Base-by-base conservation (phyloP, 2,113 vertebrate species). In the Dicerorhinus sumatrensis region DNA sequence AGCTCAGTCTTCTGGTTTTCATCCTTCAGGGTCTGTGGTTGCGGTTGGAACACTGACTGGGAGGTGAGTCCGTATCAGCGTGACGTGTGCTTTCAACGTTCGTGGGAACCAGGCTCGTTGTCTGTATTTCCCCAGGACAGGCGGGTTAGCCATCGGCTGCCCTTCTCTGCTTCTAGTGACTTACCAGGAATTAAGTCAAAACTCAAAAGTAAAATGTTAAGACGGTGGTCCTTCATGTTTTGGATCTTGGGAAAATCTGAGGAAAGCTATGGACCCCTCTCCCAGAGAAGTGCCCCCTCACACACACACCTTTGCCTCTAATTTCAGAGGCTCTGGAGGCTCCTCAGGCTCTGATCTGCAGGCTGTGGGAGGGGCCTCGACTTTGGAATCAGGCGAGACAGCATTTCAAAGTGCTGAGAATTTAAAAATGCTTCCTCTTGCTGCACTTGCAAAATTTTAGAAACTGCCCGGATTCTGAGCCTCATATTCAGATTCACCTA, bases 1-100 rank as follows among this genome's bases (percentile, higher is more conserved):
- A 84, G 99, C 99, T 67, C 99, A 99, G 96, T 99, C 99, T 96
- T 99, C 99, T 95, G 99, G 99, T 96, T 99, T 99, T 98, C 99
- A 99, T 98, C 99, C 99, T 75, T 99, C 99, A 96, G 99, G 99
- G 97, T 98, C 99, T 96, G 99, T 99, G 58, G 99, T 99, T 98
- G 99, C 99, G 62, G 99, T 99, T 62, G 99, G 99, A 98, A 99
- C 99, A 0, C 99, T 99, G 95, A 99, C 98, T 1, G 99, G 99
- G 98, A 99, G 99, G 99, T 99, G 98, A 99, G 99, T 89, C 11
- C 8, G 0, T 5, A 0, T 42, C 77, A 17, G 76, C 58, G 0
- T 14, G 31, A 36, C 6, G 0, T 4, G 58, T 3, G 77, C 81
- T 84, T 46, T 17, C 92, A 21, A 0, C 58, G 77, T 36, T 81